Evolutionary conservation across 2,888 invertebrate species (phyloP).

Genomic region (Adelphocoris suturalis): DNA sequence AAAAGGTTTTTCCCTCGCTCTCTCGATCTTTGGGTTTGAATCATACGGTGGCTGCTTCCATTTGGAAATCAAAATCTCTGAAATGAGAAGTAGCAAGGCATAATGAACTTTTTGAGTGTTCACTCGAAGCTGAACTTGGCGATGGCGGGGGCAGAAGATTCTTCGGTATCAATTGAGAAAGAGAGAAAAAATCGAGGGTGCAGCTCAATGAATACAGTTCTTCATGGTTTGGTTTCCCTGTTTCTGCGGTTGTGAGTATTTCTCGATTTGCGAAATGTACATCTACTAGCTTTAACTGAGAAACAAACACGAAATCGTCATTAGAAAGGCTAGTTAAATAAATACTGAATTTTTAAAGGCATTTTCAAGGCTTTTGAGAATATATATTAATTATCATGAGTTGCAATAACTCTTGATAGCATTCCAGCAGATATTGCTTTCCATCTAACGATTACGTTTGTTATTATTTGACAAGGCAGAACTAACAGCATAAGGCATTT

Average conservation of each 20-base stretch:
- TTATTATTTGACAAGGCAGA: too few relatives aligned
- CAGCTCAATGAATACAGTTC: slow-evolving; percentile 41
- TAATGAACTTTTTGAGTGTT: slow-evolving; percentile 68
- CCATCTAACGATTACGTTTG: too few relatives aligned
- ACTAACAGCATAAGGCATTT: too few relatives aligned
- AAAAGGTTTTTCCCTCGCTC: slow-evolving; percentile 56
- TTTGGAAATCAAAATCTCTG: slow-evolving; percentile 69
- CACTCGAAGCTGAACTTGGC: slow-evolving; percentile 59
- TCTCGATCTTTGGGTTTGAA: slow-evolving; percentile 65
- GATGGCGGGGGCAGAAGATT: slow-evolving; percentile 52
- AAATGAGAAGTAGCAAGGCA: slow-evolving; percentile 50
- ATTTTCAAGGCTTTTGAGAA: too few relatives aligned
- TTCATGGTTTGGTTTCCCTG: background rate
- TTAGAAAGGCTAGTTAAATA: too few relatives aligned
- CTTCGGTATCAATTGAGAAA: slow-evolving; percentile 50
- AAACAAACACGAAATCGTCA: too few relatives aligned
- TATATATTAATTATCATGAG: too few relatives aligned
- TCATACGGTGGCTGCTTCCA: slow-evolving; percentile 63
- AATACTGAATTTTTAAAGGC: too few relatives aligned
- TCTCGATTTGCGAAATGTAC: background rate
- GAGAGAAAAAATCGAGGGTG: background rate
- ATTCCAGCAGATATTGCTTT: too few relatives aligned
- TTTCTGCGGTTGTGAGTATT: background rate
- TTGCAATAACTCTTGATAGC: too few relatives aligned
- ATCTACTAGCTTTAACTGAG: too few relatives aligned